Percentiles rank a stretch among this genome's conserved stretches.
phyloP scores from a whole-genome alignment of 2,113 vertebrate genomes.

The human region DNA sequence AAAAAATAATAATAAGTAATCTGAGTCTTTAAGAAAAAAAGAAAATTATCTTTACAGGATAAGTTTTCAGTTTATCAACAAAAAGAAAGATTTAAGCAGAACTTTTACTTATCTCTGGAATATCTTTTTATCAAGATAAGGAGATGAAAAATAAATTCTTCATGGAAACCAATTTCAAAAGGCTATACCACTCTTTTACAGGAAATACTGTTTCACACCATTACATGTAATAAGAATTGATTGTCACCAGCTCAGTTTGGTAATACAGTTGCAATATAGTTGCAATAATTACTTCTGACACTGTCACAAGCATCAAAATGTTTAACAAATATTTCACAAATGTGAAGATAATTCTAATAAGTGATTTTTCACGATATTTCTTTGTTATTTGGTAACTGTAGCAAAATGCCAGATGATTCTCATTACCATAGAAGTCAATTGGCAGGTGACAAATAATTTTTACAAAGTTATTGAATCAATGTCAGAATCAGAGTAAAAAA shows the following conservation, averaged over 20 bases:
- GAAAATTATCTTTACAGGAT: neutral
- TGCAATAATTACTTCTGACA: conserved; percentile 25
- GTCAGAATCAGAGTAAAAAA: neutral
- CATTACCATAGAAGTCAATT: neutral
- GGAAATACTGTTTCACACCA: neutral
- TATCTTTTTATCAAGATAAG: conserved; percentile 19
- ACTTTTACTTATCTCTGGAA: neutral
- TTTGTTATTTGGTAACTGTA: neutral
- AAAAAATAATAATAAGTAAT: neutral
- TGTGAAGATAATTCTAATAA: neutral
- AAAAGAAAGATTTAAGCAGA: conserved; percentile 37
- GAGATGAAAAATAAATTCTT: neutral
- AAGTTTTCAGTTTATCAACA: neutral
- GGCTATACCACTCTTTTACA: neutral
- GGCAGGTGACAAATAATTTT: conserved; percentile 25
- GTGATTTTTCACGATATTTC: neutral
- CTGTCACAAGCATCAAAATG: neutral
- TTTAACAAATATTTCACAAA: conserved; percentile 56
- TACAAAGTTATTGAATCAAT: neutral
- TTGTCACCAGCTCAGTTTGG: neutral
- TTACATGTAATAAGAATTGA: neutral
- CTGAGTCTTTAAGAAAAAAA: neutral
- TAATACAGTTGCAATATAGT: neutral
- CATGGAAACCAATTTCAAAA: neutral
- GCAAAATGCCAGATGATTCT: neutral